Evolutionary conservation across 2,797 vertebrate genomes (phyloP).

Genomic region (Falco columbarius): DNA sequence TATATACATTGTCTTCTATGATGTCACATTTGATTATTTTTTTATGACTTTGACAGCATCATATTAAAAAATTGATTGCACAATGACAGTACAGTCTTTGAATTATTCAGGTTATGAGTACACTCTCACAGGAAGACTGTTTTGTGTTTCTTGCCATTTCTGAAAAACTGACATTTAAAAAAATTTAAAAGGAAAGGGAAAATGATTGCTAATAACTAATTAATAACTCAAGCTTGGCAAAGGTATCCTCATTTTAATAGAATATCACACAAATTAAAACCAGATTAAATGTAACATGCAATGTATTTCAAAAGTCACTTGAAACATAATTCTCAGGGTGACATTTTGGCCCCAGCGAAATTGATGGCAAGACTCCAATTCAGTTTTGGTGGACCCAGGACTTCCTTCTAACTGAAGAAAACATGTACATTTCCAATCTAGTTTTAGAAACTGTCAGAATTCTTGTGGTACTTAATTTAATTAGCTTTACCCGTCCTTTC

Average conservation of each 20-base stretch:
- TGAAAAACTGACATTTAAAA: conserved; percentile 21
- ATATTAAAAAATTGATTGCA: conserved; percentile 58
- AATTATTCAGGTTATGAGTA: conserved; percentile 44
- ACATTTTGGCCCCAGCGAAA: background rate
- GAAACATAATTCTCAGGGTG: background rate
- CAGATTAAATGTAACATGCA: background rate
- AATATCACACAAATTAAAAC: conserved; percentile 34
- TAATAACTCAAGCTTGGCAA: conserved; percentile 40
- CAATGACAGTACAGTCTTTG: conserved; percentile 23
- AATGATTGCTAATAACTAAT: conserved; percentile 13
- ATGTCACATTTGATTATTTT: conserved; percentile 55
- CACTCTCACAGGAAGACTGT: background rate
- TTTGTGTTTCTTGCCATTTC: conserved; percentile 42
- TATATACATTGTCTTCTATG: conserved; percentile 31
- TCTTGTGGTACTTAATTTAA: background rate
- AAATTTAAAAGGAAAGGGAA: conserved; percentile 1
- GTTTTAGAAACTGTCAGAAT: background rate
- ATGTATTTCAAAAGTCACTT: background rate
- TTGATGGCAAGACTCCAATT: background rate
- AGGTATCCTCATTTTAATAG: conserved; percentile 1
- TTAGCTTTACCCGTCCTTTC: background rate
- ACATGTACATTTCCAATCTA: background rate
- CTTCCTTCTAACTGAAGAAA: background rate
- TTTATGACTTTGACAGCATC: conserved; percentile 44
- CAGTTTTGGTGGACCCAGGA: background rate